Base-by-base conservation (phyloP, 2,888 invertebrate species). In the Melangyna quadrimaculata region DNA sequence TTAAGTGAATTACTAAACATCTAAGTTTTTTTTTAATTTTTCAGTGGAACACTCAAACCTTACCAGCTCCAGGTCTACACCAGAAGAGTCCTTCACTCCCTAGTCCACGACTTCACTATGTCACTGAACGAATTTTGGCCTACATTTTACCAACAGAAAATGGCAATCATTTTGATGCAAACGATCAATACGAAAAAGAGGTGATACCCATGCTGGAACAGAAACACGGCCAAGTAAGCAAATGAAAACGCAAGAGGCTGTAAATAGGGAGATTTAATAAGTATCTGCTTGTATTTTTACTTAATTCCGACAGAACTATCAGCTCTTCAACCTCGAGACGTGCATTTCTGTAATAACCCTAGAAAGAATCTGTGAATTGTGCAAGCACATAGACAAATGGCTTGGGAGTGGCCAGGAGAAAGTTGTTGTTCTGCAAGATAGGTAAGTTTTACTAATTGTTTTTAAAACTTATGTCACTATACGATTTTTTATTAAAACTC, bases 321-420 rank as follows among this genome's bases (percentile, higher is more conserved):
- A 88, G 51, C 87, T 89, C 59, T 89, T 89, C 79, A 89, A 89
- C 88, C 88, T 89, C 37, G 89, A 89, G 80, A 89, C 89, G 69
- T 89, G 89, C 72, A 88, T 89, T 45, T 88, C 89, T 61, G 87
- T 88, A 59, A 88, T 89, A 43, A 97, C 98, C 51, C 93, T 98
- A 78, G 98, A 98, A 92, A 94, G 96, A 88, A 94, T 98, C 29
- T 98, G 98, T 92, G 96, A 97, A 87, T 95, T 98, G 78, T 98
- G 98, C 93, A 98, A 98, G 92, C 96, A 97, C 90, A 96, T 98
- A 89, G 98, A 98, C 93, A 96, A 97, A 89, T 98, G 98, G 97
- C 94, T 98, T 69, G 95, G 96, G 63, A 95, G 95, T 65, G 96
- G 96, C 90, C 94, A 96, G 22, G 96, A 96, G 91, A 95, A 97